Evolutionary conservation across 2,797 vertebrate genomes (phyloP), one percentile per base, ranked within the genome.

Genomic region (Takifugu rubripes): DNA sequence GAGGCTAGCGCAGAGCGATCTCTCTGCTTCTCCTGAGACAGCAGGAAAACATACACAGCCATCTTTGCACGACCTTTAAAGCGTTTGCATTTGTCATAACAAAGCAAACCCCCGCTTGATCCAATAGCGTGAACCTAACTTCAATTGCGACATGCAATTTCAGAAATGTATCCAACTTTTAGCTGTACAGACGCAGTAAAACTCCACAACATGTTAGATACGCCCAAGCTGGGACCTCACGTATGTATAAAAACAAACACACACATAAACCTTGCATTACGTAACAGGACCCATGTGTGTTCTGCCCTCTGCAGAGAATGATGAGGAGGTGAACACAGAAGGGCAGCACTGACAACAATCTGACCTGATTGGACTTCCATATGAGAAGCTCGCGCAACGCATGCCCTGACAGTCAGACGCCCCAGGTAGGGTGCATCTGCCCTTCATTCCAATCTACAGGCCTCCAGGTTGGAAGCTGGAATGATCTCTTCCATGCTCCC

Each of bases 1-100:
- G 71, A 85, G 77, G 84, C 82, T 77, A 82, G 67, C 78, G 84
- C 86, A 85, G 85, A 74, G 74, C 73, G 65, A 82, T 82, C 81
- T 76, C 65, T 75, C 36, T 78, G 77, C 75, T 71, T 61, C 63
- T 75, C 80, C 78, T 87, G 83, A 87, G 83, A 77, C 75, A 88
- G 84, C 84, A 83, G 66, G 82, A 67, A 46, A 7, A 46, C 44
- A 8, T n/a, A 8, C 44, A 8, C 44, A 17, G 16, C 16, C 3
- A 7, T 14, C 36, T 40, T 3, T 36, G 33, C 33, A 12, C 2
- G 6, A 40, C 2, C 11, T 10, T 12, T 14, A 11, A 33, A 11
- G 3, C 8, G 9, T 1, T 33, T 33, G 3, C 33, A 11, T 33
- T 33, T 11, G 8, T 33, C 33, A 2, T 11, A 33, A 33, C 33